Conservation (phyloP, 2,113 vertebrate genomes). For the Halichoerus grypus region DNA sequence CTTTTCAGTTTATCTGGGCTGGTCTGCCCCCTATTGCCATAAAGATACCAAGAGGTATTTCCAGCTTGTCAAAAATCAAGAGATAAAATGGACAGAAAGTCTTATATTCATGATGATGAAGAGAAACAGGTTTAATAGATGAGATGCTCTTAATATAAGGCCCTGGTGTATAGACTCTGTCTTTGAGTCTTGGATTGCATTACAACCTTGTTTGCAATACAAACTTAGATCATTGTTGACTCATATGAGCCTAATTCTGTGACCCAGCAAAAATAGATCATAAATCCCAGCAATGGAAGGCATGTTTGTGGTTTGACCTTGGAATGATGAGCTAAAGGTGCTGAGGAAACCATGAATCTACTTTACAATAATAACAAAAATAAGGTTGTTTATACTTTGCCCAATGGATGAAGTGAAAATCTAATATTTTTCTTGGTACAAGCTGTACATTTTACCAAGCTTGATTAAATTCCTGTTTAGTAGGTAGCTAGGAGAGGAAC, state of each 20-base stretch:
- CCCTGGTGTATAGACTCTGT: not conserved
- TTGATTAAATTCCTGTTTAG: constrained; percentile 60
- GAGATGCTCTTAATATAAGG: not conserved
- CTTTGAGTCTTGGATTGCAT: not conserved
- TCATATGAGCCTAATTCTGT: constrained; percentile 35
- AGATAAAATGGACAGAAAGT: not conserved
- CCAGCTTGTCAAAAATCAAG: not conserved
- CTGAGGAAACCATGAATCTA: constrained; percentile 44
- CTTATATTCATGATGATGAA: not conserved
- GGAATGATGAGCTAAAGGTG: constrained; percentile 42
- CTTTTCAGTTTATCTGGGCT: not conserved
- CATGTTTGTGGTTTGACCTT: constrained; percentile 49
- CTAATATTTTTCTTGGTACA: constrained; percentile 20
- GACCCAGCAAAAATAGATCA: constrained; percentile 29
- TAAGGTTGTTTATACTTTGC: constrained; percentile 48
- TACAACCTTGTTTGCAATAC: not conserved
- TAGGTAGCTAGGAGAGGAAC: not conserved
- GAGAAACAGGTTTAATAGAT: not conserved
- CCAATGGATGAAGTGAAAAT: constrained; percentile 31
- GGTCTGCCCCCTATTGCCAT: constrained; percentile 12
- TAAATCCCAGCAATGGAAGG: constrained; percentile 9
- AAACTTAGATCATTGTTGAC: constrained; percentile 44
- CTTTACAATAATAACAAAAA: constrained; percentile 50
- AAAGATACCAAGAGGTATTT: not conserved
- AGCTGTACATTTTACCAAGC: constrained; percentile 30